phyloP scores from a whole-genome alignment of 2,888 invertebrate genomes.

The Rotaria socialis region DNA sequence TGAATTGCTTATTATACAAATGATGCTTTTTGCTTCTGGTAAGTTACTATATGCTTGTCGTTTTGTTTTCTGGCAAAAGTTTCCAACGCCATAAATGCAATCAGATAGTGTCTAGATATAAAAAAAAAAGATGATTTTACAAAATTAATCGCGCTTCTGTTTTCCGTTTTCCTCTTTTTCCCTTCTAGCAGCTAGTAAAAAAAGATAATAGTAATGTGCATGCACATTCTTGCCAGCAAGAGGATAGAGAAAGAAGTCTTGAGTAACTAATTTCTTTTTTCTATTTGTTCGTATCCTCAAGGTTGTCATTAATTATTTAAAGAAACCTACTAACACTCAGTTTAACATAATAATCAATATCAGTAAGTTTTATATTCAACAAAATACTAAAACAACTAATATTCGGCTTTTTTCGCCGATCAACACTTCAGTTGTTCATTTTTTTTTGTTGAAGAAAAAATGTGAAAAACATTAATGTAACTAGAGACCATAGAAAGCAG shows the following conservation, averaged over 20 bases:
- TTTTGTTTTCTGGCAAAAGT: background rate
- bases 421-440: no score
- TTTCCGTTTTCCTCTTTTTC: background rate
- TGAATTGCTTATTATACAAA: no score
- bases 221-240: background rate
- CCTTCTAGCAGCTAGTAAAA: background rate
- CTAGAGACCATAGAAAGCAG: no score
- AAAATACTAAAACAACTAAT: no score
- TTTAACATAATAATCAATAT: background rate
- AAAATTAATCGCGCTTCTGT: background rate
- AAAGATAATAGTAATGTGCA: slow-evolving; percentile 6
- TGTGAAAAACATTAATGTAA: no score
- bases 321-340: background rate
- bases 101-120: background rate
- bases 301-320: background rate
- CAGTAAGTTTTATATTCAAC: background rate
- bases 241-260: background rate
- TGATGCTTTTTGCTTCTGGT: no score
- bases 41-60: background rate
- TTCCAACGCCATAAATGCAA: background rate
- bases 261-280: background rate
- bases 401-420: no score
- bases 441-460: no score
- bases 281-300: background rate
- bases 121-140: background rate